Conservation (phyloP, 2,113 vertebrate species). For the Tachuris rubrigastra region DNA sequence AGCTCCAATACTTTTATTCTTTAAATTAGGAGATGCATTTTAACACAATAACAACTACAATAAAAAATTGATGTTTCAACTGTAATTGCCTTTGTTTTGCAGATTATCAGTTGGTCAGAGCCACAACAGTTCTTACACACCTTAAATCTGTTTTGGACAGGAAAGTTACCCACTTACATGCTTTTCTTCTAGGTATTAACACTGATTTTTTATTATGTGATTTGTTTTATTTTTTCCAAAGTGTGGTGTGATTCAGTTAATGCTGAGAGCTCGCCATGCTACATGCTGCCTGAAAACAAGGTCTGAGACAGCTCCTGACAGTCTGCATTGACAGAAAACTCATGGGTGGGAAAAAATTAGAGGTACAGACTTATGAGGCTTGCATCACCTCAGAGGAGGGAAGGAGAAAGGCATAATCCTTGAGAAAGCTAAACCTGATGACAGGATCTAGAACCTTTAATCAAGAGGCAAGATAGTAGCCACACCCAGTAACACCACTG, state of each 20-base stretch:
- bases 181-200: background rate
- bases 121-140: background rate
- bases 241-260: rapidly evolving
- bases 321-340: background rate
- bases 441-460: background rate
- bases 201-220: background rate
- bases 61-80: background rate
- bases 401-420: background rate
- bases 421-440: slow-evolving; percentile 39
- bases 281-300: background rate
- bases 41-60: background rate
- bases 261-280: rapidly evolving
- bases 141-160: background rate
- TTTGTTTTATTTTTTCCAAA: background rate
- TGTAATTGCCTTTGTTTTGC: background rate
- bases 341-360: background rate
- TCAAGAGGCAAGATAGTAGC: background rate
- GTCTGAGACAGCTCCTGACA: background rate
- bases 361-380: background rate
- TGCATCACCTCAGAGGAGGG: background rate
- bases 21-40: background rate
- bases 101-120: background rate
- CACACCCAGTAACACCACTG: background rate
- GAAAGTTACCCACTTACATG: background rate
- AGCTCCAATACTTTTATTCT: background rate